Evolutionary conservation across 2,797 vertebrate genomes (phyloP).

Genomic region (Parambassis ranga): DNA sequence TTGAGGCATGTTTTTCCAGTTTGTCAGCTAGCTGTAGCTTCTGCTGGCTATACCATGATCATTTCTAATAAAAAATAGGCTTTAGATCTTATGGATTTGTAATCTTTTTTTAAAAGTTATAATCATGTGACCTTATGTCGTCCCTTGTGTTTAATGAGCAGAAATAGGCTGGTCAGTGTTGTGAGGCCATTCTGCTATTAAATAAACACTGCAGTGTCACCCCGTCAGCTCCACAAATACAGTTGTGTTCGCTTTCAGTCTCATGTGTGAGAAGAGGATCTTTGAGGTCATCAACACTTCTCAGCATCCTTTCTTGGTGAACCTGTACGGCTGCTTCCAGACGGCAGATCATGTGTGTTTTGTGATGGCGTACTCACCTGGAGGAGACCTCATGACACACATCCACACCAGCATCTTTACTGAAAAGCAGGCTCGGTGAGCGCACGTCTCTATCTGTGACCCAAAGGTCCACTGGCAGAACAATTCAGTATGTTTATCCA

Average conservation of each 20-base stretch:
- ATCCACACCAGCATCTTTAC: constrained; percentile 90
- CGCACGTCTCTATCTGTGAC: neutral
- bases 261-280: constrained; percentile 93
- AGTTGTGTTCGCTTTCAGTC: constrained; percentile 68
- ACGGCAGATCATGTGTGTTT: constrained; percentile 91
- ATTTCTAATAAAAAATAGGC: no score
- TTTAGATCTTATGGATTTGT: no score
- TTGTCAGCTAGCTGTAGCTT: no score
- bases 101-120: no score
- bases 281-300: constrained; percentile 88
- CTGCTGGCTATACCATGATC: no score
- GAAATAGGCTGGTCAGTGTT: no score
- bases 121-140: no score
- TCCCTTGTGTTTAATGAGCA: no score
- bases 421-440: constrained; percentile 83
- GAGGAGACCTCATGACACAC: constrained; percentile 96
- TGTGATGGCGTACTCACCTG: constrained; percentile 92
- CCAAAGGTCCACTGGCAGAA: neutral
- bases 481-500: neutral
- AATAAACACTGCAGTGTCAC: no score
- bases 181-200: no score
- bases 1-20: no score
- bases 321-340: constrained; percentile 94
- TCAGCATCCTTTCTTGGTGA: constrained; percentile 92
- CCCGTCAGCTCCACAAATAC: neutral